Evolutionary conservation across 1,140 invertebrate species (phyloP).

Genomic region (Drosophila tsacasi): DNA sequence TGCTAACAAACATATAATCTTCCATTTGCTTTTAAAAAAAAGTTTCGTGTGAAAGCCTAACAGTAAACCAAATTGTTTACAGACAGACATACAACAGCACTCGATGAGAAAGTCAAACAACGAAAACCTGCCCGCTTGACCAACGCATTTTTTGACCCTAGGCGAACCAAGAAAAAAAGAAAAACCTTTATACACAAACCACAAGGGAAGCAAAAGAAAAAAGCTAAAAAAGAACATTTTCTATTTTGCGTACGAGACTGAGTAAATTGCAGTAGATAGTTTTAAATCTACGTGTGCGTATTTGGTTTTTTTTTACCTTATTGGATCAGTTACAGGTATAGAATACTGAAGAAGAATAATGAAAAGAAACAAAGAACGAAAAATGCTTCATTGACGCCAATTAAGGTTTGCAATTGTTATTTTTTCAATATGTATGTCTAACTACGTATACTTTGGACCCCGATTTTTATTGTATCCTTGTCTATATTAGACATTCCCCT

Average conservation of each 20-base stretch:
- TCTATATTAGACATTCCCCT: conserved; percentile 76
- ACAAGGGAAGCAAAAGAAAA: conserved; percentile 66
- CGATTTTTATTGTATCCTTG: conserved; percentile 73
- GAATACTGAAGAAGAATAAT: conserved; percentile 49
- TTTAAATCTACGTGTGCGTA: conserved; percentile 30
- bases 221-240: conserved; percentile 60
- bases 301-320: conserved; percentile 34
- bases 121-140: conserved; percentile 45
- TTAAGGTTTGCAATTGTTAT: conserved; percentile 42
- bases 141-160: conserved; percentile 56
- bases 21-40: conserved; percentile 30
- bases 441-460: conserved; percentile 70
- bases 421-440: conserved; percentile 51
- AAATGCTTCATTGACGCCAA: conserved; percentile 63
- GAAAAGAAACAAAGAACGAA: conserved; percentile 20
- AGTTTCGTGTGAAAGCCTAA: conserved; percentile 11
- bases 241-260: conserved; percentile 74
- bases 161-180: conserved; percentile 25
- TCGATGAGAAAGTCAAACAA: conserved; percentile 36
- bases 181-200: conserved; percentile 29
- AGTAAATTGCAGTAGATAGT: conserved; percentile 69
- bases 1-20: conserved; percentile 29
- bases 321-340: conserved; percentile 76
- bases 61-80: conserved; percentile 45
- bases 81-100: conserved; percentile 37